Base-by-base conservation (phyloP, 2,888 invertebrate species). In the Nezara viridula region DNA sequence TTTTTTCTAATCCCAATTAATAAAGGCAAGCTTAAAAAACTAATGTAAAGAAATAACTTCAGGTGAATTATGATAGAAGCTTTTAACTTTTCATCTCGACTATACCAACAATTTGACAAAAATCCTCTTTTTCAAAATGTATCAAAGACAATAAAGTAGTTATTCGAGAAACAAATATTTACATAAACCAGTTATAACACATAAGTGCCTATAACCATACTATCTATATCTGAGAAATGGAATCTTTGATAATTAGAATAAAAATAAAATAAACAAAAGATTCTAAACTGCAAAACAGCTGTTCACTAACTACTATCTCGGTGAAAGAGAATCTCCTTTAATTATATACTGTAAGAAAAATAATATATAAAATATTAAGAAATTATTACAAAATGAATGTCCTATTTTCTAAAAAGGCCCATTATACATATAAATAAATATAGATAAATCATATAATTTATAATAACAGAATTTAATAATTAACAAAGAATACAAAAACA, bases 351-450 rank as follows among this genome's bases (percentile, higher is more conserved):
- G 16, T 32, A 7, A 32, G 21, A 73, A 19, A 4, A 73, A 32
- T 66, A 32, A 14, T n/a, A n/a, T 9, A 55, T 60, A 27, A 27
- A 14, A 3, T 14, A 60, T 16, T 24, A 27, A 27, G 9, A 60
- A 16, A 73, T 60, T 60, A 37, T 73, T 60, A 27, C 5, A n/a
- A 60, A 27, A 55, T n/a, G 2, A 27, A 32, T 14, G 19, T 73
- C 37, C 19, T 73, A 37, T 73, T 19, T 19, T 16, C 81, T 81
- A 81, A 81, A 81, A 81, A 81, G 81, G 81, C n/a, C 81, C 81
- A 6, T 12, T 0, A 81, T 47, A 47, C 44, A 81, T 9, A n/a
- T 81, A 81, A 81, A 81, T 81, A 81, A n/a, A 81, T 47, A 47
- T 44, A 81, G 7, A n/a, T 81, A 81, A 81, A 81, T 81, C 44